Percentiles rank a stretch among this genome's conserved stretches.
phyloP scores from a whole-genome alignment of 2,888 invertebrate genomes.

The Noctua fimbriata region DNA sequence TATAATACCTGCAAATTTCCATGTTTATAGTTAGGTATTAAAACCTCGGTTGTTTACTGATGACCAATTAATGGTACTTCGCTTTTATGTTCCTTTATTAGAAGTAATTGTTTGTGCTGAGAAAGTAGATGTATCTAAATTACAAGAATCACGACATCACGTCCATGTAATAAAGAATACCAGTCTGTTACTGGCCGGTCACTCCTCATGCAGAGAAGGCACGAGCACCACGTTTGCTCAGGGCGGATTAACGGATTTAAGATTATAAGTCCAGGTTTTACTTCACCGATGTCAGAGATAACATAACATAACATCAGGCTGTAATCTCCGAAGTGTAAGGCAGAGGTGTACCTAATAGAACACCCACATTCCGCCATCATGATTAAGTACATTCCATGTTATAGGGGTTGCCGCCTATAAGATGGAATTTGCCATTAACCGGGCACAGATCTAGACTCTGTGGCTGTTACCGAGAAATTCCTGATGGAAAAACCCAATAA shows the following conservation, averaged over 20 bases:
- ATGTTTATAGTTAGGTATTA: background rate
- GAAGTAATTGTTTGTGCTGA: background rate
- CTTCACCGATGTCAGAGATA: background rate
- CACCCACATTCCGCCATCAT: background rate
- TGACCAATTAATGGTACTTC: slow-evolving; percentile 2
- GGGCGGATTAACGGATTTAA: background rate
- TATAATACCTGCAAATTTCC: background rate
- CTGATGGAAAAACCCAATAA: background rate
- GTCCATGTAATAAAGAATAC: background rate
- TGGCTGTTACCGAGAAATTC: too few relatives aligned
- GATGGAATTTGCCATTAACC: too few relatives aligned
- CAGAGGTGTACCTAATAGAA: background rate
- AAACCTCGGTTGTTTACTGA: background rate
- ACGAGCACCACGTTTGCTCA: too few relatives aligned
- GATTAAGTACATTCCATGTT: too few relatives aligned
- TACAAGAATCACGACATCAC: slow-evolving; percentile 9
- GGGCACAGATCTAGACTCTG: too few relatives aligned
- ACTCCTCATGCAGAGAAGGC: too few relatives aligned
- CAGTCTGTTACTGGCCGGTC: background rate
- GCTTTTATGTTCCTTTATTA: background rate
- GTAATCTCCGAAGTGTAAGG: too few relatives aligned
- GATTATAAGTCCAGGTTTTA: background rate
- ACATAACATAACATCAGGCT: background rate
- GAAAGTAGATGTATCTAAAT: slow-evolving; percentile 19
- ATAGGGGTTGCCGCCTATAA: too few relatives aligned